Percentiles rank a stretch among this genome's conserved stretches.
Evolutionary conservation across 2,797 vertebrate species (phyloP).

Genomic region (Protonibea diacanthus): DNA sequence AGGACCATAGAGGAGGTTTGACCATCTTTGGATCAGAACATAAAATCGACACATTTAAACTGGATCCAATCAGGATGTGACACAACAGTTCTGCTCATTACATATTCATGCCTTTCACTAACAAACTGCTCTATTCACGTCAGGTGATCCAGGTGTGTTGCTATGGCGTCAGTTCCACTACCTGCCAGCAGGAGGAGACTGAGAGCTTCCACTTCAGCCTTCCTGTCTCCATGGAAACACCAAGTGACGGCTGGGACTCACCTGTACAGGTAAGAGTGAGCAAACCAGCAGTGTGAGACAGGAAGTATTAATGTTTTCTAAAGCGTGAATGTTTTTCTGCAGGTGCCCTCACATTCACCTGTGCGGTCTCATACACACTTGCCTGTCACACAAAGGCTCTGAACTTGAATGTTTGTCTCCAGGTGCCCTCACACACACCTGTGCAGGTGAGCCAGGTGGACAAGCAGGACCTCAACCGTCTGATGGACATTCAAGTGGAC

Average conservation of each 20-base stretch:
- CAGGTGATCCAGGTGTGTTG: conserved; percentile 87
- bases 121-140: not conserved
- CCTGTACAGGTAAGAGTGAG: conserved; percentile 74
- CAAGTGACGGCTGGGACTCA: conserved; percentile 87
- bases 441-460: conserved; percentile 45
- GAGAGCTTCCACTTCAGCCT: conserved; percentile 83
- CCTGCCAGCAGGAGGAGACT: conserved; percentile 75
- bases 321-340: not conserved
- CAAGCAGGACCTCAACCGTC: conserved; percentile 74
- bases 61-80: too few species aligned
- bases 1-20: conserved; percentile 85
- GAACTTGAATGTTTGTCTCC: too few species aligned
- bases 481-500: conserved; percentile 85
- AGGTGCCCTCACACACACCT: conserved; percentile 6
- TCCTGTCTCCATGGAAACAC: conserved; percentile 80
- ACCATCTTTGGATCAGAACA: too few species aligned
- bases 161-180: conserved; percentile 68
- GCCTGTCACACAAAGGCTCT: too few species aligned
- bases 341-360: conserved; percentile 20
- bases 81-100: too few species aligned
- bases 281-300: too few species aligned
- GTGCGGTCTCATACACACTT: too few species aligned
- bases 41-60: too few species aligned
- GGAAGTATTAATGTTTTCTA: not conserved
- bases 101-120: too few species aligned